Evolutionary conservation across 2,888 invertebrate species (phyloP).

Genomic region (Brachyptera putata): DNA sequence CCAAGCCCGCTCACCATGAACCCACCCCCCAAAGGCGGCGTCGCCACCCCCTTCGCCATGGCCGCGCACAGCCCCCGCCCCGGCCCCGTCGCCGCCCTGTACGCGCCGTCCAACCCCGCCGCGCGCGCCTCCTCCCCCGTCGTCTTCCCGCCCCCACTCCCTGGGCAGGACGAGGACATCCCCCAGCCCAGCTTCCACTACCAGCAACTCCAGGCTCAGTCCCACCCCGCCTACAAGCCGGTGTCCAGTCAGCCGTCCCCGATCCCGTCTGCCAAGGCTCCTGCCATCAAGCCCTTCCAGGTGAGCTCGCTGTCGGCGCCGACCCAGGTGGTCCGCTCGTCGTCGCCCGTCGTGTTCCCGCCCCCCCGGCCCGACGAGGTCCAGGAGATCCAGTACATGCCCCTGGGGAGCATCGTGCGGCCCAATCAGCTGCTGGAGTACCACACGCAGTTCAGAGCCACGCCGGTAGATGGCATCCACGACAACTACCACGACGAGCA

Average conservation of each 20-base stretch:
- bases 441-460: slow-evolving; percentile 9
- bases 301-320: slow-evolving; percentile 3
- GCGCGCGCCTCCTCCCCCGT: neutral
- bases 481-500: slow-evolving; percentile 4
- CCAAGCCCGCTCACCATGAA: slow-evolving; percentile 22
- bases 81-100: slow-evolving; percentile 7
- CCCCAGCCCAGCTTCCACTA: slow-evolving; percentile 19
- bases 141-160: slow-evolving; percentile 5
- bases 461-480: slow-evolving; percentile 2
- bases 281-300: neutral
- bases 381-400: slow-evolving; percentile 2
- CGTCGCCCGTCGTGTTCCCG: slow-evolving; percentile 28
- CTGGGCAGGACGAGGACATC: slow-evolving; percentile 8
- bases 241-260: slow-evolving; percentile 37
- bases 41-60: slow-evolving; percentile 30
- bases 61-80: slow-evolving; percentile 9
- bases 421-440: neutral
- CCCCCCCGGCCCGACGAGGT: slow-evolving; percentile 27
- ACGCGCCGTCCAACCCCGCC: slow-evolving; percentile 6
- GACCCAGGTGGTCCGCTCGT: neutral
- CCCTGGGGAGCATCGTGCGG: neutral
- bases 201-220: slow-evolving; percentile 32
- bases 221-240: slow-evolving; percentile 37
- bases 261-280: neutral
- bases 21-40: slow-evolving; percentile 31